Conservation (phyloP, 2,888 invertebrate species). For the Sarcophaga caerulescens region DNA sequence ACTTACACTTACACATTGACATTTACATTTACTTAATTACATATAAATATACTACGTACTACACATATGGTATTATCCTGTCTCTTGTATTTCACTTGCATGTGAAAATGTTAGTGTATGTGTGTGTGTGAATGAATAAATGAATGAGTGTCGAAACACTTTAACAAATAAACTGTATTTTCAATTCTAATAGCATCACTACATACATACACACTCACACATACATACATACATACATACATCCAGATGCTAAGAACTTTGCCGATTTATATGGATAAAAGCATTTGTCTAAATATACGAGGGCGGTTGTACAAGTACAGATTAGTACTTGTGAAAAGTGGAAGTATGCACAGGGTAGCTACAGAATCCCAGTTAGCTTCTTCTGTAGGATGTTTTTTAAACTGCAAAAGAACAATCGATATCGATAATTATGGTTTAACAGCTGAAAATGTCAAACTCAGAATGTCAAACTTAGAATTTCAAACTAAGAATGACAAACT, state of each 20-base stretch:
- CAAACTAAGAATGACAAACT: too few relatives aligned
- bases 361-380: background rate
- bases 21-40: background rate
- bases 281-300: background rate
- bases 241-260: constrained; percentile 20
- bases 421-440: background rate
- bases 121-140: background rate
- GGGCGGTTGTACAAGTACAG: background rate
- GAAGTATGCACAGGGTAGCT: too few relatives aligned
- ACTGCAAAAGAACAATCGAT: too few relatives aligned
- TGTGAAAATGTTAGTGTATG: background rate
- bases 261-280: background rate
- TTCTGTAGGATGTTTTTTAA: background rate
- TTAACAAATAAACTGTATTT: constrained; percentile 49
- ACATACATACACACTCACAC: constrained; percentile 16
- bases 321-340: background rate
- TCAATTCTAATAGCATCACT: constrained; percentile 63
- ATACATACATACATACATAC: background rate
- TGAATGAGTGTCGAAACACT: constrained; percentile 26
- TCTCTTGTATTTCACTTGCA: background rate
- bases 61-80: background rate
- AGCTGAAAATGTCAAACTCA: too few relatives aligned
- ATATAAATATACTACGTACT: constrained; percentile 15
- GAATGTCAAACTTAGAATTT: too few relatives aligned
- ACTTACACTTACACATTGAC: background rate